These are phyloP conservation scores for Elgaria multicarinata DNA, from an alignment of 2,113 vertebrate species.

Conservation along the genomic window DNA sequence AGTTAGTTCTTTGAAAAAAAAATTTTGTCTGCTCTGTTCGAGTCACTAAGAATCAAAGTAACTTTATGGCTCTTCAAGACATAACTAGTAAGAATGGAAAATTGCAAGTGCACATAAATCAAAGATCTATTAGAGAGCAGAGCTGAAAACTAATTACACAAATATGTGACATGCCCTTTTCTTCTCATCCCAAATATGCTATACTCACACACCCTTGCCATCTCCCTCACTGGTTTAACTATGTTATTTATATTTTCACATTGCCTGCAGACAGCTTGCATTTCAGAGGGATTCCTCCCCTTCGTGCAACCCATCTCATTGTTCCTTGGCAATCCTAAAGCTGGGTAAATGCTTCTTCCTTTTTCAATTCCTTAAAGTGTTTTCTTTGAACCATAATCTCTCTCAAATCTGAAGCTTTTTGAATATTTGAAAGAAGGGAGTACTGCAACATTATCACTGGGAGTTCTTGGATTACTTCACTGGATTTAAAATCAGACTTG, in stretches of 20 bases:
- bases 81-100: constrained; percentile 43
- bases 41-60: constrained; percentile 33
- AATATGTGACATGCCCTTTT: constrained; percentile 18
- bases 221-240: constrained; percentile 1
- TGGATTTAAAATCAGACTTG: background rate
- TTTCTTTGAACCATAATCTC: background rate
- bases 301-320: background rate
- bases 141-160: constrained; percentile 44
- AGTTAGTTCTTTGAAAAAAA: constrained; percentile 49
- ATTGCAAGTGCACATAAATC: constrained; percentile 23
- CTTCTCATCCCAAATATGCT: constrained; percentile 14
- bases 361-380: background rate
- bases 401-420: background rate
- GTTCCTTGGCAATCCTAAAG: background rate
- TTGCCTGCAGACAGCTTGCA: background rate
- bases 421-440: background rate
- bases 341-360: background rate
- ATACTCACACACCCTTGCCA: background rate
- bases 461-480: background rate
- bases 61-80: background rate
- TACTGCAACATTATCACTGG: background rate
- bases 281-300: background rate
- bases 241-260: background rate
- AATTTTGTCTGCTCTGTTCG: constrained; percentile 52
- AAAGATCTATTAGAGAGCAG: constrained; percentile 40